phyloP scores from a whole-genome alignment of 1,140 invertebrate species.

The Macrosteles quadrilineatus region DNA sequence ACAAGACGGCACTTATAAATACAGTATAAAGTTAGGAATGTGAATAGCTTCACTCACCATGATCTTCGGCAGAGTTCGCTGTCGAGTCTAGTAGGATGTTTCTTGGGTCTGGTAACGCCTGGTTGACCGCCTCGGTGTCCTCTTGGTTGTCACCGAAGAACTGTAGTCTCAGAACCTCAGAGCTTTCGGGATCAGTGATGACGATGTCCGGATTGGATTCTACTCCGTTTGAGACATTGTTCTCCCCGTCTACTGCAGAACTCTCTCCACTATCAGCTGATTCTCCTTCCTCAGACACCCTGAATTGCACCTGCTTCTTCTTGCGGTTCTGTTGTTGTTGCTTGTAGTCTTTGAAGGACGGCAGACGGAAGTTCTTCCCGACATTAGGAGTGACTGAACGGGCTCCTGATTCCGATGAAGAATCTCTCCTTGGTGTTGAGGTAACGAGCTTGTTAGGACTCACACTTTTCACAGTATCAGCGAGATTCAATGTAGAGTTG shows the following conservation, averaged over 20 bases:
- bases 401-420: neutral
- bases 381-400: slow-evolving; percentile 9
- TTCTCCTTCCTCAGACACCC: slow-evolving; percentile 20
- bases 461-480: slow-evolving; percentile 38
- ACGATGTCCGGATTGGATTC: neutral
- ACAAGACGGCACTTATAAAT: no score
- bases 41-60: no score
- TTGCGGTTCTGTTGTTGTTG: slow-evolving; percentile 39
- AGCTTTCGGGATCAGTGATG: neutral
- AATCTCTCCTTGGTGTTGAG: no score
- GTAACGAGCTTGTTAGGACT: no score
- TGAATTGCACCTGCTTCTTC: slow-evolving; percentile 49
- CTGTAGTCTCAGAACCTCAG: slow-evolving; percentile 11
- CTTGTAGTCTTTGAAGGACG: slow-evolving; percentile 40
- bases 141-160: slow-evolving; percentile 25
- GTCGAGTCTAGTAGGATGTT: no score
- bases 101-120: no score
- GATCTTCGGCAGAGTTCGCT: no score
- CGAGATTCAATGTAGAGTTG: slow-evolving; percentile 36
- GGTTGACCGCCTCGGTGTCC: slow-evolving; percentile 14
- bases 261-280: neutral
- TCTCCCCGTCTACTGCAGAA: neutral
- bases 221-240: neutral
- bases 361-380: slow-evolving; percentile 34
- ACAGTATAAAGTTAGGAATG: no score